Evolutionary conservation across 2,888 invertebrate species (phyloP).

Genomic region (Torymus tubicola): DNA sequence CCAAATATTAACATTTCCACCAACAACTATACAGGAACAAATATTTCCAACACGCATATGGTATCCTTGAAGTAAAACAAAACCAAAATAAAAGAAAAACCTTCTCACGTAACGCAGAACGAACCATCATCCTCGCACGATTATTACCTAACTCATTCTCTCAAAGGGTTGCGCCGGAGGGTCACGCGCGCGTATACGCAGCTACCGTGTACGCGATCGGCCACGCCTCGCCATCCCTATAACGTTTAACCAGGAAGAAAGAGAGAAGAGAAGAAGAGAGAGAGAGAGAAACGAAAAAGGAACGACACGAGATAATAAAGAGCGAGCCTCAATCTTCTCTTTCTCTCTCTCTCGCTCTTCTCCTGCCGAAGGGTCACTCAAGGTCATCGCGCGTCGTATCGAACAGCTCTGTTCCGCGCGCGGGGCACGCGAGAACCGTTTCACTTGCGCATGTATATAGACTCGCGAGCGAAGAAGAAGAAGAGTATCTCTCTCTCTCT

Average conservation of each 20-base stretch:
- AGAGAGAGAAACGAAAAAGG: not conserved
- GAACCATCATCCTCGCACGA: too few relatives aligned
- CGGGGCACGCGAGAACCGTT: slow-evolving; percentile 29
- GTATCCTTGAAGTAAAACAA: too few relatives aligned
- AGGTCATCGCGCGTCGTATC: slow-evolving; percentile 59
- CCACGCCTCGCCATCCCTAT: not conserved
- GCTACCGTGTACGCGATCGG: not conserved
- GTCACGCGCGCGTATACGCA: not conserved
- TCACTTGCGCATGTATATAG: not conserved
- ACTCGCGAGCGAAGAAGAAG: not conserved
- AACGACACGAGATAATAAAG: slow-evolving; percentile 21
- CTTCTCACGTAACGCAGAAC: too few relatives aligned
- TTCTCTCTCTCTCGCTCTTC: not conserved
- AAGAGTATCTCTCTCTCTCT: too few relatives aligned
- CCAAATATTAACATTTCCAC: too few relatives aligned
- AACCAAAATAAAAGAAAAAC: too few relatives aligned
- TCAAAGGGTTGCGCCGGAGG: not conserved
- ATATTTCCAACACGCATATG: too few relatives aligned
- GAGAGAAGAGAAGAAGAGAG: not conserved
- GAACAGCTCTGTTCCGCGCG: not conserved
- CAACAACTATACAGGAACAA: too few relatives aligned
- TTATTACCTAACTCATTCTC: not conserved
- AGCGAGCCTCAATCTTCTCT: slow-evolving; percentile 13
- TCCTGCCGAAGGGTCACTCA: slow-evolving; percentile 61
- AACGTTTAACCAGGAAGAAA: slow-evolving; percentile 27